Percentiles rank a stretch among this genome's conserved stretches.
These are phyloP conservation scores for Syrmaticus mikado DNA, from an alignment of 2,113 vertebrate species.

Conservation along the genomic window DNA sequence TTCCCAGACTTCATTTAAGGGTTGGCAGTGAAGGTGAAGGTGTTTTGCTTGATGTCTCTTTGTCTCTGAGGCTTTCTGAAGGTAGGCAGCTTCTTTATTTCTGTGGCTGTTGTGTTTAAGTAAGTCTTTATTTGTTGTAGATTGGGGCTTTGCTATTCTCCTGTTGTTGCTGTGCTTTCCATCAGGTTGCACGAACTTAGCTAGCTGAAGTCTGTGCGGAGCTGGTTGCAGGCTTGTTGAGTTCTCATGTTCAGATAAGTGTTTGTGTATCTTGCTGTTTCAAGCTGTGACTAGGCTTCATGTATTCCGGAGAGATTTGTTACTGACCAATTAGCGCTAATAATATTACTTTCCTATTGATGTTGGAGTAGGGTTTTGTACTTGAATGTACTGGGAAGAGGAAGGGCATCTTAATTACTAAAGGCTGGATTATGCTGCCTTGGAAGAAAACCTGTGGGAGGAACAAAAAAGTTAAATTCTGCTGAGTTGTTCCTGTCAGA, in stretches of 20 bases:
- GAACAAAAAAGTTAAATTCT: neutral
- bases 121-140: too few species aligned
- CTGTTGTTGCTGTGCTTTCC: too few species aligned
- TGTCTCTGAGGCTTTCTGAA: too few species aligned
- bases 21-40: too few species aligned
- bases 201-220: neutral
- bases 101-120: too few species aligned
- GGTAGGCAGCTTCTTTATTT: too few species aligned
- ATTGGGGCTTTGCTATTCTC: too few species aligned
- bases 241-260: neutral
- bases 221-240: neutral
- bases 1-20: too few species aligned
- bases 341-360: slow-evolving; percentile 27
- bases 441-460: neutral
- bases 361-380: slow-evolving; percentile 20
- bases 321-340: slow-evolving; percentile 26
- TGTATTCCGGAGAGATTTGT: neutral
- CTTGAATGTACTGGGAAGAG: slow-evolving; percentile 34
- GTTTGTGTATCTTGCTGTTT: neutral
- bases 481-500: neutral
- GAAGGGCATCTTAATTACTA: slow-evolving; percentile 29
- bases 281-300: neutral
- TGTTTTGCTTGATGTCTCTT: too few species aligned
- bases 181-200: neutral
- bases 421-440: neutral